A percentile compares a stretch with the other conserved stretches of the same genome.
phyloP scores from a whole-genome alignment of 1,140 invertebrate species.

The Ostrea edulis region DNA sequence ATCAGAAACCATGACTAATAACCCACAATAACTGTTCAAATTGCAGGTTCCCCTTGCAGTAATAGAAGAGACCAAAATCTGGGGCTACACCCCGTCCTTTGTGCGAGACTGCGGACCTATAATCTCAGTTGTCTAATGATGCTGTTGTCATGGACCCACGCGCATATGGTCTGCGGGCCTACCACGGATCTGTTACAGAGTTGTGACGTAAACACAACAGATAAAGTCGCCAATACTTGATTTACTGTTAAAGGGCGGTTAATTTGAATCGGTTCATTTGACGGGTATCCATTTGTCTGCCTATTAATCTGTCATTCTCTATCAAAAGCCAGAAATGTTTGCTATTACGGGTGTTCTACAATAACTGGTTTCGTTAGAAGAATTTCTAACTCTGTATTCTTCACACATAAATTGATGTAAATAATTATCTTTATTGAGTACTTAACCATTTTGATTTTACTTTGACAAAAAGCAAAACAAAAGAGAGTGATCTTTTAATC shows the following conservation, averaged over 20 bases:
- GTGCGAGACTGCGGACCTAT: neutral
- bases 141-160: constrained; percentile 32
- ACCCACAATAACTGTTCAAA: constrained; percentile 33
- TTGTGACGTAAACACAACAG: constrained; percentile 15
- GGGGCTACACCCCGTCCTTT: constrained; percentile 4
- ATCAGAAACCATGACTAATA: constrained; percentile 31
- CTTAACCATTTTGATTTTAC: neutral
- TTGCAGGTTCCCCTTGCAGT: constrained; percentile 15
- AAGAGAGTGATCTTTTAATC: neutral
- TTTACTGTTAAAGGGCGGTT: constrained; percentile 17
- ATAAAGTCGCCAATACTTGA: constrained; percentile 22
- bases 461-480: neutral
- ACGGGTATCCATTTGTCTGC: constrained; percentile 29
- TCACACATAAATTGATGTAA: neutral
- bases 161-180: constrained; percentile 22
- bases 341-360: neutral
- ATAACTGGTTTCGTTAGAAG: neutral
- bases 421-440: neutral
- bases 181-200: constrained; percentile 14
- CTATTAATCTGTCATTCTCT: constrained; percentile 13
- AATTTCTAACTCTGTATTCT: neutral
- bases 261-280: constrained; percentile 30
- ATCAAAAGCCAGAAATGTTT: neutral
- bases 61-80: neutral
- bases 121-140: constrained; percentile 8